Conservation (phyloP, 2,888 invertebrate species). For the Andrena bicolor region DNA sequence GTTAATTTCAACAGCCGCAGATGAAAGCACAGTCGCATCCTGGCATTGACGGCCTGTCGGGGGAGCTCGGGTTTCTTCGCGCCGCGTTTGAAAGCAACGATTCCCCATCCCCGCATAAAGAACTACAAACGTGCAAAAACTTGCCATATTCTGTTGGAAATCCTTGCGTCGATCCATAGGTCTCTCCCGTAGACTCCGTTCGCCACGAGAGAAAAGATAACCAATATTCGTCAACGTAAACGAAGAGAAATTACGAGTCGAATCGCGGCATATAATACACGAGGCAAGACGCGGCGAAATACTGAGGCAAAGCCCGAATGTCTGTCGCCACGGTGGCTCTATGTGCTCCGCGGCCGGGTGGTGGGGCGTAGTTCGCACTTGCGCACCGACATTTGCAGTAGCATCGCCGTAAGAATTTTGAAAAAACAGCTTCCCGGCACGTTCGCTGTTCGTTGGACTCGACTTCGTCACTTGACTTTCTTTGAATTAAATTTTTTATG, state of each 20-base stretch:
- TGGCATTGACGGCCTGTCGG: background rate
- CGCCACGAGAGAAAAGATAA: background rate
- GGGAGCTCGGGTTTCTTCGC: background rate
- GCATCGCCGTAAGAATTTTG: conserved; percentile 40
- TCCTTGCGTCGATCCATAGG: background rate
- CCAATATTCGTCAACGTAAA: conserved; percentile 8
- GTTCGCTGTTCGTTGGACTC: conserved; percentile 10
- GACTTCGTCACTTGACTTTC: background rate
- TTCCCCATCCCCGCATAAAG: background rate
- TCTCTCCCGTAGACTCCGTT: background rate
- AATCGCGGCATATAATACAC: conserved; percentile 16
- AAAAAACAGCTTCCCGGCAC: conserved; percentile 11
- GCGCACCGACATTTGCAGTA: conserved; percentile 44
- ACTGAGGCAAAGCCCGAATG: conserved; percentile 72
- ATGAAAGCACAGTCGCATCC: background rate
- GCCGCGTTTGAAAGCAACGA: background rate
- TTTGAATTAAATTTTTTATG: conserved; percentile 19
- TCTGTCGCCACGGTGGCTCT: conserved; percentile 47
- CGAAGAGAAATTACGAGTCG: background rate
- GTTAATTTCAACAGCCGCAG: background rate
- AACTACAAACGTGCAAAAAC: conserved; percentile 24
- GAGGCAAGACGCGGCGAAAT: conserved; percentile 74
- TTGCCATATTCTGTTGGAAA: conserved; percentile 31
- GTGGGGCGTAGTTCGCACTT: conserved; percentile 37
- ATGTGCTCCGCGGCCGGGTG: conserved; percentile 11